Evolutionary conservation across 1,140 invertebrate species (phyloP).

Genomic region (Drosophila persimilis): DNA sequence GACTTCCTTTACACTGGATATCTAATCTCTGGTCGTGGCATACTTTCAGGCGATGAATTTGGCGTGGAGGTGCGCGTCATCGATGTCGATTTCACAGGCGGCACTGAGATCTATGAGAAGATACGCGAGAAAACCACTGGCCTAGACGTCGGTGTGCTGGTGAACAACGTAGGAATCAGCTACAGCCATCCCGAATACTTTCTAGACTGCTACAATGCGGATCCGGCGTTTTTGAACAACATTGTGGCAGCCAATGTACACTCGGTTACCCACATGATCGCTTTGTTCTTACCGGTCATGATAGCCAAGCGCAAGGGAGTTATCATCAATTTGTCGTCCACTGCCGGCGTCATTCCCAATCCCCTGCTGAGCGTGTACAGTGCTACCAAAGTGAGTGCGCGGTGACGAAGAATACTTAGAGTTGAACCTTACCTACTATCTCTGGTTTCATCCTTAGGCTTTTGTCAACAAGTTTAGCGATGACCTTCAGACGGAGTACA

Average conservation of each 20-base stretch:
- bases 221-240: conserved; percentile 84
- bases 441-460: conserved; percentile 83
- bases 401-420: background rate
- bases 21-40: conserved; percentile 7
- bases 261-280: conserved; percentile 92
- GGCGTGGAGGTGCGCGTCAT: conserved; percentile 92
- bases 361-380: conserved; percentile 94
- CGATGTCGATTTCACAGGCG: conserved; percentile 92
- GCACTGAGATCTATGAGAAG: conserved; percentile 88
- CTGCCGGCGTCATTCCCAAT: conserved; percentile 90
- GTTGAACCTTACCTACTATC: background rate
- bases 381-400: conserved; percentile 90
- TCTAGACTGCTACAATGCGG: conserved; percentile 86
- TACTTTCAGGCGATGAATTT: conserved; percentile 86
- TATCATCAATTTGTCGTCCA: conserved; percentile 96
- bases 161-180: conserved; percentile 98
- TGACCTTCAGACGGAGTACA: conserved; percentile 91
- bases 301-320: conserved; percentile 92
- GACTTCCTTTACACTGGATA: background rate
- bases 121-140: conserved; percentile 90
- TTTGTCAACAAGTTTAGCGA: conserved; percentile 94
- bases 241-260: conserved; percentile 90
- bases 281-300: conserved; percentile 95
- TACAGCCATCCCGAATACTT: conserved; percentile 95
- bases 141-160: conserved; percentile 94